Conservation (phyloP, 2,797 vertebrate genomes). For the Enteromius anoplus region DNA sequence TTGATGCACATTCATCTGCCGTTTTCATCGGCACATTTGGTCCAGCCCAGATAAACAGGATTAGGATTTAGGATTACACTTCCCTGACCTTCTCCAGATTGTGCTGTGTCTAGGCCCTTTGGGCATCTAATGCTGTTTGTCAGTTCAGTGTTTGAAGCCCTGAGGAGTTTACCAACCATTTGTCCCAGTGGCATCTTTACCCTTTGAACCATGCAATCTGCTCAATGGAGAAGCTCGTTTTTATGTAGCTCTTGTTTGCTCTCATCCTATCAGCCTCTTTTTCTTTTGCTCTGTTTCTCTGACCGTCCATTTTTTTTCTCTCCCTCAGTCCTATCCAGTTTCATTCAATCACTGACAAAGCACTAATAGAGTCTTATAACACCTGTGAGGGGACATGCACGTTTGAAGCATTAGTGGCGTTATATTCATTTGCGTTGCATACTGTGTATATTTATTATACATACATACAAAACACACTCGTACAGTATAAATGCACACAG, state of each 20-base stretch:
- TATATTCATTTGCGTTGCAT: background rate
- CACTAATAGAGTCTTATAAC: background rate
- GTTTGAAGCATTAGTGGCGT: background rate
- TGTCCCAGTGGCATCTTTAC: slow-evolving; percentile 37
- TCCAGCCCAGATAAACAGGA: slow-evolving; percentile 78
- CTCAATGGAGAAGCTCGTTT: slow-evolving; percentile 14
- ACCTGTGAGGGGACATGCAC: background rate
- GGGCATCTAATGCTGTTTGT: slow-evolving; percentile 50
- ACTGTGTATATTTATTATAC: too few species aligned
- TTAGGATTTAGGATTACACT: slow-evolving; percentile 78
- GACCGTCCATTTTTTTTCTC: background rate
- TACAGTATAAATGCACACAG: too few species aligned
- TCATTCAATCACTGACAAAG: slow-evolving; percentile 8
- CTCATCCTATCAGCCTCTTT: slow-evolving; percentile 25
- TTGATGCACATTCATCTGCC: slow-evolving; percentile 21
- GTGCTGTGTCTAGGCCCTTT: slow-evolving; percentile 53
- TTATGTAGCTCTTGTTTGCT: slow-evolving; percentile 35
- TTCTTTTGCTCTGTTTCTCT: background rate
- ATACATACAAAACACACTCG: too few species aligned
- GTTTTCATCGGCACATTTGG: slow-evolving; percentile 70
- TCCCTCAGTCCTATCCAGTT: background rate
- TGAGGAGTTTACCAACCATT: slow-evolving; percentile 45
- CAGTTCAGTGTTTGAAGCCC: slow-evolving; percentile 44
- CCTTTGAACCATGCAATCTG: slow-evolving; percentile 51
- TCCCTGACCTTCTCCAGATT: slow-evolving; percentile 61